Evolutionary conservation across 2,888 invertebrate genomes (phyloP).

Genomic region (Ariolimax columbianus): DNA sequence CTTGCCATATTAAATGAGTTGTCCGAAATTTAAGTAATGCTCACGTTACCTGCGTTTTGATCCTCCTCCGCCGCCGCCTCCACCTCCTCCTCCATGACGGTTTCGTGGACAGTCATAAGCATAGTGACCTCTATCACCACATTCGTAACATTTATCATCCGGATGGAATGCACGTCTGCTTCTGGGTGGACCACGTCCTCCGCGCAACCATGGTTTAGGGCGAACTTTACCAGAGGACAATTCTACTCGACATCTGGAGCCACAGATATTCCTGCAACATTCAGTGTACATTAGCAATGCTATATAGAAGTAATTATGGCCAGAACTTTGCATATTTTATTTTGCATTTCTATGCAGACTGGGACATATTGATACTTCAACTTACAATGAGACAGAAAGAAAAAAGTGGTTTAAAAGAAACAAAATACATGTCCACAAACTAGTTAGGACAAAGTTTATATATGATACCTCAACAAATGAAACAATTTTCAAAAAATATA

Average conservation of each 20-base stretch:
- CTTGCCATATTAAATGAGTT: background rate
- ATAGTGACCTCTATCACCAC: constrained; percentile 95
- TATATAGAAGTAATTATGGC: too few relatives aligned
- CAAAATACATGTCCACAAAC: too few relatives aligned
- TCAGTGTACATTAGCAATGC: background rate
- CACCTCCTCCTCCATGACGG: constrained; percentile 33
- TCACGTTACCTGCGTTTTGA: constrained; percentile 27
- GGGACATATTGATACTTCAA: too few relatives aligned
- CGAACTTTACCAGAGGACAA: constrained; percentile 89
- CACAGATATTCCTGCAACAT: constrained; percentile 83
- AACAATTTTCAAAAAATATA: too few relatives aligned
- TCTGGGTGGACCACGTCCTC: constrained; percentile 62
- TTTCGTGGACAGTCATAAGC: constrained; percentile 87
- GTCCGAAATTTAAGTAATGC: background rate
- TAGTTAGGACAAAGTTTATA: too few relatives aligned
- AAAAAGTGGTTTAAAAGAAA: too few relatives aligned
- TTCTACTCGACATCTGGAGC: constrained; percentile 93
- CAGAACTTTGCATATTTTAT: too few relatives aligned
- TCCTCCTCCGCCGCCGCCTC: constrained; percentile 4
- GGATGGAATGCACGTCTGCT: constrained; percentile 86
- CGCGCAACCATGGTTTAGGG: constrained; percentile 75
- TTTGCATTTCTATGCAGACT: too few relatives aligned
- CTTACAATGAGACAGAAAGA: too few relatives aligned
- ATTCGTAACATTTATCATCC: constrained; percentile 95
- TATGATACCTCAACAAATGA: too few relatives aligned